Base-by-base conservation (phyloP, 2,888 invertebrate genomes). In the Augiades crinisus region DNA sequence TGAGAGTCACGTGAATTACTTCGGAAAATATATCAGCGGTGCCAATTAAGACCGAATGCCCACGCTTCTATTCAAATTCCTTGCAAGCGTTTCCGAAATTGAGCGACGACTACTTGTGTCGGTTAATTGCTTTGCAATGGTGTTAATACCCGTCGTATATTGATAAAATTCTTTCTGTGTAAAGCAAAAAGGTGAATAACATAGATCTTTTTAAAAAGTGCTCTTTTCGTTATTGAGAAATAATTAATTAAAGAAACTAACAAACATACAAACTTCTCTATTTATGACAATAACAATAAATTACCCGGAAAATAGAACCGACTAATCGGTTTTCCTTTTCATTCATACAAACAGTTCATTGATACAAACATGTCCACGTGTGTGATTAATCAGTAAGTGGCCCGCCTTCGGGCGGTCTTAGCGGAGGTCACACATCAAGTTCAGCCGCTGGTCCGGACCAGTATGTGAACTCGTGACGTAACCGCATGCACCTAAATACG, bases 381-480 rank as follows among this genome's bases (percentile, higher is more conserved):
- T 73, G 79, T 68, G 68, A 67, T 63, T 71, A 72, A 62, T 57
- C 59, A 55, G 57, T 68, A 75, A 75, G 68, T 65, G 58, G 65
- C 58, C 66, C 67, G 65, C 68, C 68, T 67, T 67, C 63, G 61
- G 59, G 57, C 70, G 67, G 70, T 78, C 77, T 72, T 65, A 60
- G 52, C 61, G 66, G 78, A 84, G 85, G 85, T 84, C 85, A 85
- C 78, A 78, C 68, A 77, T 77, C 84, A 85, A 85, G 85, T 84
- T 85, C 85, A 83, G 68, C 71, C 72, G 72, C 79, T 72, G 70
- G 74, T 73, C 74, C 19, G 27, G 53, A 40, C 50, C 36, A 66
- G 67, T 64, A 63, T 62, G 62, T 64, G 61, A 58, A 41, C 41
- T 33, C 19, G 41, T 49, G 49, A 49, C 49, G 49, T 49, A 49